Base-by-base conservation (phyloP, 2,113 vertebrate species). In the Carassius gibelio region DNA sequence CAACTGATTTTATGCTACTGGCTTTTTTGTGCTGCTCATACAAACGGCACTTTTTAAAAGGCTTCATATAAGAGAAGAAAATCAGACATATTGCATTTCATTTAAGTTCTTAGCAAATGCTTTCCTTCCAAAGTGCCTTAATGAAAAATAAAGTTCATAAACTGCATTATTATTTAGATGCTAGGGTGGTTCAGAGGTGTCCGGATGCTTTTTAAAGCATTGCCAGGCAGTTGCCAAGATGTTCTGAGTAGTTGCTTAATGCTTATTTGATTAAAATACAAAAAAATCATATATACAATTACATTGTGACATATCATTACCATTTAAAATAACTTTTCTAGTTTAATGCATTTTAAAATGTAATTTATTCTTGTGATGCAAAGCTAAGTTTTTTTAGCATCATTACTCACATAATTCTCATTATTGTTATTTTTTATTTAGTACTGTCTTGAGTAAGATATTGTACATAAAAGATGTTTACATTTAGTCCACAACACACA, bases 21-120 rank as follows among this genome's bases (percentile, higher is more conserved):
- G 21, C 3, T 5, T 17, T n/a, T 62, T 62, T 62, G 36, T 45
- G 36, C 10, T 62, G 57, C 57, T 80, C 34, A 80, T 45, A 45
- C 38, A 61, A 79, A 42, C 26, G 4, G 34, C 8, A 59, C 19
- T 61, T 57, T 23, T 48, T 1, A 79, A 79, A 80, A 45, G 42
- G n/a, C 77, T 23, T 61, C 55, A 23, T 59, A 78, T 11, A 15
- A 42, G 19, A 61, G 5, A 52, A 26, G 34, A 19, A 59, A 61
- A 61, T n/a, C 75, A 36, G 23, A 36, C 75, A 78, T 42, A 17
- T 78, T 78, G 57, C 76, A 38, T 38, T 61, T 59, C 5, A n/a
- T 34, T 55, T 1, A 59, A 36, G 30, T 36, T 59, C 26, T 36
- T 77, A 21, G 30, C 26, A 19, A 34, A 69, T 21, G 34, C 34